Evolutionary conservation across 2,113 vertebrate genomes (phyloP), one percentile per base, ranked within the genome.

Genomic region (Carassius gibelio): DNA sequence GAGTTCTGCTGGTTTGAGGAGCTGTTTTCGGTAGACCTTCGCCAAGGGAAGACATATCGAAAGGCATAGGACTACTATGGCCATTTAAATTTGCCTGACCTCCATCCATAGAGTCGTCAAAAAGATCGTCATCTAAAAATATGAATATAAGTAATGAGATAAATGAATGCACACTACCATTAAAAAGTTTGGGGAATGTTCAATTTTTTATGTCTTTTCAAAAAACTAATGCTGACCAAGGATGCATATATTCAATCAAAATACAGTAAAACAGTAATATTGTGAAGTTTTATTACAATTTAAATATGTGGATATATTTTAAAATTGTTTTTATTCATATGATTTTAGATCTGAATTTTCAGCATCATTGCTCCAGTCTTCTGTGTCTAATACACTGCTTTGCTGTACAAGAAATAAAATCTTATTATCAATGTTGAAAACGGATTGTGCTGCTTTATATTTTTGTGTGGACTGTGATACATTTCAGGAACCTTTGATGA

Each of bases 101-200:
- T 78, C 95, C 95, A 83, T 95, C 96, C 91, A 96, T 94, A 57
- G 94, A 93, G 1, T 97, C 96, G 15, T 96, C 94, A 72, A 99
- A 98, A 45, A 96, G 91, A 91, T 97, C 96, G 36, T 94, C 91
- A 83, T 98, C 97, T 99, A 75, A 17, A 69, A 30, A 30, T 10
- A 5, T 52, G 45, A 14, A 75, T 72, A 42, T 21, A 52, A 75
- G 15, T 30, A 30, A 15, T 7, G 6, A 66, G 30, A 66, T 74
- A 5, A 74, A 74, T n/a, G 30, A 36, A 69, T 10, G 38, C 5
- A 75, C 10, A 48, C 10, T 48, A 48, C 45, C 72, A 8, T 68
- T 68, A 26, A 34, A 14, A 34, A 30, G 15, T 38, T 69, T 19
- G 34, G 66, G 34, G 34, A 19, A 38, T 34, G 34, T 19, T 19